These are phyloP conservation scores for Adelognathus sp. DNA, from an alignment of 2,888 invertebrate species.

Conservation along the genomic window DNA sequence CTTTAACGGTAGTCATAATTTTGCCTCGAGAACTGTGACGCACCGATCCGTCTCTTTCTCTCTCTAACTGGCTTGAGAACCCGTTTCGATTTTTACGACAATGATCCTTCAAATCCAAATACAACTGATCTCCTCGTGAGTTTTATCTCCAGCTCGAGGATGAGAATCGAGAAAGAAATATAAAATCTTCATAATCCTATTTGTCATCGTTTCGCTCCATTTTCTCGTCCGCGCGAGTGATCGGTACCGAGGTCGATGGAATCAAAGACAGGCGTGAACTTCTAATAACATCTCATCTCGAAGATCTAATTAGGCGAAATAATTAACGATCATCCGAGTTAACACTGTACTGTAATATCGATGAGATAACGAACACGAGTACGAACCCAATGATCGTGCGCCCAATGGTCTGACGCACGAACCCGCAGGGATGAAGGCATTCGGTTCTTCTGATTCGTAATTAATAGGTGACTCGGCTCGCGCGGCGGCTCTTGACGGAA, in stretches of 20 bases:
- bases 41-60: not conserved
- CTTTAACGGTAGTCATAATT: slow-evolving; percentile 34
- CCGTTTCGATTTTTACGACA: not conserved
- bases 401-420: not conserved
- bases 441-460: slow-evolving; percentile 35
- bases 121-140: not conserved
- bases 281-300: not conserved
- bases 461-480: slow-evolving; percentile 49
- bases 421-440: not conserved
- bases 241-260: not conserved
- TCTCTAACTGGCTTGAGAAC: not conserved
- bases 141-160: not conserved
- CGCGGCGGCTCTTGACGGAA: slow-evolving; percentile 8
- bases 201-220: slow-evolving; percentile 13
- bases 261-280: not conserved
- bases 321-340: not conserved
- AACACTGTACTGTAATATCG: not conserved
- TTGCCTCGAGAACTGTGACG: not conserved
- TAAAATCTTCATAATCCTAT: slow-evolving; percentile 36
- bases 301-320: not conserved
- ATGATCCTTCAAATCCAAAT: not conserved
- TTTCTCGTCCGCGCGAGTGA: not conserved
- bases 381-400: not conserved
- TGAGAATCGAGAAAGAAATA: not conserved
- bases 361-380: not conserved